Evolutionary conservation across 2,797 vertebrate species (phyloP), one percentile per base, ranked within the genome.

Genomic region (Gobionotothen gibberifrons): DNA sequence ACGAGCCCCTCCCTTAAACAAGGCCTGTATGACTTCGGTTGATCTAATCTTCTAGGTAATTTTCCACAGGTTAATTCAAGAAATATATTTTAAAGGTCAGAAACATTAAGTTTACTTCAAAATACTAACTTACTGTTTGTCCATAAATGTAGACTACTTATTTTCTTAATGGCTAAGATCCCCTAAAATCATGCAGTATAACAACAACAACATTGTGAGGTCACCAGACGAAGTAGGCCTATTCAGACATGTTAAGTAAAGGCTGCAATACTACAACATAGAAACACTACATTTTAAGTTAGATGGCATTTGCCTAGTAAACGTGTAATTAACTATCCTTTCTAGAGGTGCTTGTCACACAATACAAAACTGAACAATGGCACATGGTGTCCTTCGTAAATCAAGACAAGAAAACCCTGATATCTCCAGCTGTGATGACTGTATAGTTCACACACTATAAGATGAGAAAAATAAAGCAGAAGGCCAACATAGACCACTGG

Each of bases 381-480:
- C 26, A 52, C 32, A 62, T 53, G 5, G n/a, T 62, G 54, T 64
- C 32, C n/a, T 71, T 74, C 46, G 0, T 44, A 12, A 36, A 36
- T 10, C 4, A 14, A 46, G 14, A 22, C 71, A 53, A 70, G 42
- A 1, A 3, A 54, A 0, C n/a, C 16, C 13, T 11, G 39, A 52
- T 21, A 46, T 40, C 12, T 47, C 21, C 16, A 57, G 55, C 55
- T 60, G 6, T 43, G 44, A 49, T 22, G n/a, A 47, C 29, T 58
- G 57, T 36, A 26, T 26, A 26, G 8, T 21, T 5, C 51, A 44
- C 22, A 56, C 44, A 57, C 17, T 10, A 19, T 40, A 76, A 65
- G 15, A n/a, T 69, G 59, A 26, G 56, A 67, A 69, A 56, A 59
- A 22, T 3, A 76, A 55, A 66, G 19, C 5, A 48, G 5, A 29